Conservation (phyloP, 2,888 invertebrate species). For the Sturmia bella region DNA sequence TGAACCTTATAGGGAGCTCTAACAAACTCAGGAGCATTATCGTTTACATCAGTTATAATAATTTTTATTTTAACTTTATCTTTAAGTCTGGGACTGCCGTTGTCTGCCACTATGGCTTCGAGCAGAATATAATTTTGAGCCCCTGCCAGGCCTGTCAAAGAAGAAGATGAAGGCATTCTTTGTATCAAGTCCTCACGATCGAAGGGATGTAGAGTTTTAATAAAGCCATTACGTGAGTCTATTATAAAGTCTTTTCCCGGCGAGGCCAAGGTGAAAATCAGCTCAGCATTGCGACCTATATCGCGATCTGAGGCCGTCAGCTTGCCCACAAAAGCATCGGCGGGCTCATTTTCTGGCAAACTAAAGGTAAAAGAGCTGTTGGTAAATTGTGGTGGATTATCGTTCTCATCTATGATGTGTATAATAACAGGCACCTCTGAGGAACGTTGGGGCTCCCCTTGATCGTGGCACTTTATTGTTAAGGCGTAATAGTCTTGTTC, state of each 20-base stretch:
- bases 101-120: conserved; percentile 93
- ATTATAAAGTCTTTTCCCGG: conserved; percentile 92
- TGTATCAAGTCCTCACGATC: conserved; percentile 94
- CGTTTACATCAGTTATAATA: conserved; percentile 94
- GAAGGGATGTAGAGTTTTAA: conserved; percentile 91
- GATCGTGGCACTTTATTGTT: conserved; percentile 91
- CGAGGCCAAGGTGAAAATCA: conserved; percentile 90
- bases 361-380: conserved; percentile 95
- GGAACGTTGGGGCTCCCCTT: conserved; percentile 89
- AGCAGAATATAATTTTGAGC: conserved; percentile 89
- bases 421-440: conserved; percentile 95
- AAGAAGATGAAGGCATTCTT: conserved; percentile 74
- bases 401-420: conserved; percentile 97
- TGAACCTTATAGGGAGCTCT: conserved; percentile 93
- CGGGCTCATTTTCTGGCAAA: conserved; percentile 93
- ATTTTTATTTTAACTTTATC: conserved; percentile 95
- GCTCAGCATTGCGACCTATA: conserved; percentile 94
- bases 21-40: conserved; percentile 92
- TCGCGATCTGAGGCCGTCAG: conserved; percentile 94
- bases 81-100: conserved; percentile 88
- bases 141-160: conserved; percentile 47
- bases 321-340: conserved; percentile 95
- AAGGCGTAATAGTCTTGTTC: conserved; percentile 95
- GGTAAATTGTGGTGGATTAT: conserved; percentile 95
- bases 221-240: conserved; percentile 94